Evolutionary conservation across 2,888 invertebrate species (phyloP), one percentile per base, ranked within the genome.

Genomic region (Drosophila percnosoma): DNA sequence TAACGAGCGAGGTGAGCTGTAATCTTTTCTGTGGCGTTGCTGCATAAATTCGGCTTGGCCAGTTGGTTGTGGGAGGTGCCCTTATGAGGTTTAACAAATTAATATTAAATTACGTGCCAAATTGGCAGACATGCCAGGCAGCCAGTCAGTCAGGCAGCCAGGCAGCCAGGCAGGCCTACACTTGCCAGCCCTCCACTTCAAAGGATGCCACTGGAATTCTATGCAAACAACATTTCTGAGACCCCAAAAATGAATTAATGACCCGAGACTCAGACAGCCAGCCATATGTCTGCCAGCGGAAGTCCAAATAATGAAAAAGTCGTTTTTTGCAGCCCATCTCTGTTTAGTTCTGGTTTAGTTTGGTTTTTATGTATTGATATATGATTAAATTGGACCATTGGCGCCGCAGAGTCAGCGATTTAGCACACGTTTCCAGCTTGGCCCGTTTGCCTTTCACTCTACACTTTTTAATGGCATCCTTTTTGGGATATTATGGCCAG

Each of bases 51-150:
- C 15, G 8, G 27, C 45, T 24, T 45, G 21, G 27, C 18, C 55
- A 57, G 57, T 68, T 73, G 84, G 76, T 70, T 69, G 89, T 78
- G 82, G 81, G 82, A 79, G 90, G 87, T 84, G 86, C 89, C 86
- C 78, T 81, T 82, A 74, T 75, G 78, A 75, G 83, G 82, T 83
- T 89, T 89, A 90, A 91, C 91, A 91, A 91, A 92, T 92, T 92
- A 91, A 91, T 91, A 91, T 91, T 91, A 91, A 91, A 91, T 90
- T 91, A 91, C 91, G 82, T 87, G 89, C 84, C 87, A 89, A 90
- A 89, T 90, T 90, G 89, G 86, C 88, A 85, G 90, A 86, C 86
- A 73, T 66, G 58, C 52, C 31, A 21, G 48, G 21, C 55, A 36
- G 33, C 33, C 68, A 34, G 34, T 4, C 34, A 31, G 4, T 2